These are phyloP conservation scores for Dascyllus trimaculatus DNA, from an alignment of 2,113 vertebrate genomes.

Conservation along the genomic window DNA sequence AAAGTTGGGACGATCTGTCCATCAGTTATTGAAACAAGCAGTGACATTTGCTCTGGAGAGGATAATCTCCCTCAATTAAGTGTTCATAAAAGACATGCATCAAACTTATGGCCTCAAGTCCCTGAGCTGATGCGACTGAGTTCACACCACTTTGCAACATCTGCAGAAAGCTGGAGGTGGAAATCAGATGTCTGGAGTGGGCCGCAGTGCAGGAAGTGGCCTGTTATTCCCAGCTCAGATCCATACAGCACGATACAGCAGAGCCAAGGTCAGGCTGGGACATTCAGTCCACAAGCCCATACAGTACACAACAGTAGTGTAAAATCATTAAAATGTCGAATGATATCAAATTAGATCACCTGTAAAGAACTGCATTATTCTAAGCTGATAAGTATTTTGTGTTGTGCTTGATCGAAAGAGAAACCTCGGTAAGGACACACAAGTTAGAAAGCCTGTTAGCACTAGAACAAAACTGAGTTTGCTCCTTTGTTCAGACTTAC, in stretches of 20 bases:
- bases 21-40: background rate
- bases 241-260: background rate
- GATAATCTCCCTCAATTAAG: background rate
- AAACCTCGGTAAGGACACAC: no score
- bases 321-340: no score
- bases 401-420: no score
- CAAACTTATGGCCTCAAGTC: background rate
- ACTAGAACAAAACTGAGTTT: no score
- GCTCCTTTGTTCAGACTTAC: no score
- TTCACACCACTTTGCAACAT: constrained; percentile 39
- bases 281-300: background rate
- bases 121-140: background rate
- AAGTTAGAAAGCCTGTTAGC: no score
- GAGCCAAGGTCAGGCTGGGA: background rate
- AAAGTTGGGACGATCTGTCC: background rate
- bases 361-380: no score
- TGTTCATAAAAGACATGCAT: background rate
- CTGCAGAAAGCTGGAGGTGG: constrained; percentile 46
- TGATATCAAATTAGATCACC: no score
- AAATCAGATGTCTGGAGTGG: constrained; percentile 28
- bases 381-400: no score
- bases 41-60: background rate
- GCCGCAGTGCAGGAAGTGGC: constrained; percentile 53
- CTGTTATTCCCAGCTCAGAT: constrained; percentile 39
- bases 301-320: no score